Evolutionary conservation across 2,113 vertebrate species (phyloP), one percentile per base, ranked within the genome.

Genomic region (Scatophagus argus): DNA sequence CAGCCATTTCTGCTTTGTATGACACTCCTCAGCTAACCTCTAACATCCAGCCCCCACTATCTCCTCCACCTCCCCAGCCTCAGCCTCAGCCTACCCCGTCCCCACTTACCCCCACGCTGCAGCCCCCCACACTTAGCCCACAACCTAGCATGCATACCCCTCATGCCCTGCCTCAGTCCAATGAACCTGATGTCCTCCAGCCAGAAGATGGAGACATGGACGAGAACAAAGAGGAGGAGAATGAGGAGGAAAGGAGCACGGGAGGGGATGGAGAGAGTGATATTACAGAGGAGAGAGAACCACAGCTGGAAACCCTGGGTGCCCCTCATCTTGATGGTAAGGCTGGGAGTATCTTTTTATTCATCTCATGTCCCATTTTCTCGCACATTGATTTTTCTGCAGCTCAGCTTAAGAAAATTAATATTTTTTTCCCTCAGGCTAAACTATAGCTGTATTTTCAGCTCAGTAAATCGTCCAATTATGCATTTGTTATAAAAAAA

Each of bases 1-100:
- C 97, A 0, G 97, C 97, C 72, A 98, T 98, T 84, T 98, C 97
- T 0, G 97, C 97, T 39, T 94, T 98, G 5, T 97, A 98, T 0
- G 97, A 98, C 79, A 97, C 96, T 0, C 95, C 95, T 1, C 95
- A 97, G 94, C 90, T 97, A 4, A 85, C 89, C 0, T 85, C 92
- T 1, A 91, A 93, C 62, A 83, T 92, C 58, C 90, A 92, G 61
- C 12, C 71, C 60, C 75, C 46, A 10, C 81, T 91, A 32, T 90
- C 39, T 62, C 89, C 87, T 70, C 80, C 88, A 0, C 77, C 89
- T 36, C 89, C 92, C 3, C 93, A 89, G 36, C 81, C 81, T 43
- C 94, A 91, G 56, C 79, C 85, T 66, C 90, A 91, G 47, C 55
- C 85, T 9, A 38, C 80, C 49, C 89, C 83, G 51, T 75, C 77